phyloP scores from a whole-genome alignment of 37 sponge, comb jelly and placozoan species.

The Halisarca cf. caerulea region DNA sequence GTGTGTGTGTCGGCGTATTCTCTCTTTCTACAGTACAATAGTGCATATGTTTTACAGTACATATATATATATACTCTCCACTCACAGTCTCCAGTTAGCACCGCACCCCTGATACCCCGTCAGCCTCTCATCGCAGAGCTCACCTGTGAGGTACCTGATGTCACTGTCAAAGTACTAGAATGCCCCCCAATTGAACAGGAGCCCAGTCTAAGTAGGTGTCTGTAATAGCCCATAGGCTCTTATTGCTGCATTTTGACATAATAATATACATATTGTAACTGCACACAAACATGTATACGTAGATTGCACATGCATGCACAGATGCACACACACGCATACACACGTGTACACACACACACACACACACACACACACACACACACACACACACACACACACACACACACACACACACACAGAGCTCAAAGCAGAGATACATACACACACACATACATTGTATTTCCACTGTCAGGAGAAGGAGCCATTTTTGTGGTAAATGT shows the following conservation, averaged over 20 bases:
- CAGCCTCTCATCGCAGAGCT: not conserved
- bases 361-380: not conserved
- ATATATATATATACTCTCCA: not conserved
- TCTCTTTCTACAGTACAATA: too few relatives aligned
- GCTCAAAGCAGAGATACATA: too few relatives aligned
- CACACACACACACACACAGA: not conserved
- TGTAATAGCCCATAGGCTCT: too few relatives aligned
- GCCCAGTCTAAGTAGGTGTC: not conserved
- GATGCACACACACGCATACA: too few relatives aligned
- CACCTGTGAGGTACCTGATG: not conserved
- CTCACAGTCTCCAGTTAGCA: not conserved
- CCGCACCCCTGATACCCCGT: not conserved
- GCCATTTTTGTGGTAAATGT: constrained; percentile 11
- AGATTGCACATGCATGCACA: too few relatives aligned
- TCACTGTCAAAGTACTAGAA: not conserved
- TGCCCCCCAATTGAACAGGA: not conserved
- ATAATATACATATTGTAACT: too few relatives aligned
- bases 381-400: not conserved
- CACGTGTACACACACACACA: not conserved
- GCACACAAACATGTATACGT: too few relatives aligned
- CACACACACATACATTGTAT: not conserved
- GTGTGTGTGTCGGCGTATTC: too few relatives aligned
- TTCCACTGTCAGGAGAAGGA: not conserved
- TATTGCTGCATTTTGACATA: too few relatives aligned
- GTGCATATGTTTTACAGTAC: not conserved